phyloP scores from a whole-genome alignment of 2,888 invertebrate genomes.

The Amitus sp. region DNA sequence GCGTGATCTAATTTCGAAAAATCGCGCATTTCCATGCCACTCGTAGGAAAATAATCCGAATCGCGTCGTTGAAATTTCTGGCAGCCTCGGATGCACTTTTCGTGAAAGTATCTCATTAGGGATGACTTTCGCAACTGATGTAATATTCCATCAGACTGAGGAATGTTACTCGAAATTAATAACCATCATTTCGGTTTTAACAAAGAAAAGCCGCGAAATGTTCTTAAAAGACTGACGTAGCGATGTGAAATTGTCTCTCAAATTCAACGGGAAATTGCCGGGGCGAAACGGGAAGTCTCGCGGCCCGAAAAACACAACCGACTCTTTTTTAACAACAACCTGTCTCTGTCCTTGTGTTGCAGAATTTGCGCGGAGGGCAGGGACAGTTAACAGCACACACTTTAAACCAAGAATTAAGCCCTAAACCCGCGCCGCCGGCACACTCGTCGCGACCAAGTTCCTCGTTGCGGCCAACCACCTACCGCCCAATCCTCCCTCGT shows the following conservation, averaged over 20 bases:
- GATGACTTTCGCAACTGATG: conserved; percentile 1
- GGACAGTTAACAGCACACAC: conserved; percentile 53
- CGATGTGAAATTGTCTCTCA: not conserved
- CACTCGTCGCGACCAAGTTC: conserved; percentile 37
- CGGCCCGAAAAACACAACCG: not conserved
- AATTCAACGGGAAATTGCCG: not conserved
- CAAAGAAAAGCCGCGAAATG: no score
- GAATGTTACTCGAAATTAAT: not conserved
- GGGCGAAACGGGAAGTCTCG: not conserved
- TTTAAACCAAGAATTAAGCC: conserved; percentile 43
- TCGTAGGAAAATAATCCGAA: not conserved
- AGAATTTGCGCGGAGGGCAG: conserved; percentile 65
- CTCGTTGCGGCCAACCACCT: conserved; percentile 55
- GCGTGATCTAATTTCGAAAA: conserved; percentile 13
- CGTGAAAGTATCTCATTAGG: conserved; percentile 9
- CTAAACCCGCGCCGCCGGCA: conserved; percentile 34
- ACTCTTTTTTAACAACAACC: conserved; percentile 44
- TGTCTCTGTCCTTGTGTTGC: conserved; percentile 66
- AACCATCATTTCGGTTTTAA: not conserved
- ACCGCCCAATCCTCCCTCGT: conserved; percentile 53
- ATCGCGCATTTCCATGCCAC: not conserved
- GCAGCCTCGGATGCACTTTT: no score
- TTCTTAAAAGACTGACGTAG: not conserved
- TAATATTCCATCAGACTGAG: not conserved
- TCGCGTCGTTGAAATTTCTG: not conserved